Base-by-base conservation (phyloP, 2,888 invertebrate species). In the Ophioninae sp. region DNA sequence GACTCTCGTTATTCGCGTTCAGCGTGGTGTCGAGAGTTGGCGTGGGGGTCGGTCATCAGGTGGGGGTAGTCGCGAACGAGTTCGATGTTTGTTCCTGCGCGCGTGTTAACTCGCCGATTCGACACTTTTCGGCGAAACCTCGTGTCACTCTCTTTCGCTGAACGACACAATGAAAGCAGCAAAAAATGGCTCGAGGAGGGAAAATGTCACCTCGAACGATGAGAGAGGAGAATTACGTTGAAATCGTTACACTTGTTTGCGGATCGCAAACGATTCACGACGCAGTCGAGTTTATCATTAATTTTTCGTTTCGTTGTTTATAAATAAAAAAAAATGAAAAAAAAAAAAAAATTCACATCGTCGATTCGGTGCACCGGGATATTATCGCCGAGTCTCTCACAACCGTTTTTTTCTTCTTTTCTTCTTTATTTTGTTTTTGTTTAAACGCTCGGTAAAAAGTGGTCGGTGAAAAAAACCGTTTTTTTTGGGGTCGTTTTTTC, bases 111-210 rank as follows among this genome's bases (percentile, higher is more conserved):
- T 61, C 80, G 80, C 83, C 80, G 80, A 80, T 83, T 77, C 80
- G 77, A 77, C 69, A 30, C 73, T 67, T 80, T 83, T 83, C 59
- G 80, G 56, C 80, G 64, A 68, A 73, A 67, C 67, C 73, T 67
- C 73, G 73, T 68, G 79, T 64, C 44, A 39, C 67, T 37, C 23
- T 30, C 20, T 10, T 64, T 58, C 17, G 41, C 51, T 37, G 51
- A 59, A 59, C 59, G 22, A 22, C 20, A 59, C 20, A 20, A 59
- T 59, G 22, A 22, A 59, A 22, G 59, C 20, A 37, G 63, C 13
- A 20, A 51, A 69, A 30, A 30, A 30, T 30, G 88, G 90, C 85
- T 90, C 89, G 87, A 87, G 87, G 86, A 86, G 85, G 79, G 71
- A 88, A 87, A 88, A 88, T 85, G 85, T 86, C 85, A 63, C 76